phyloP scores from a whole-genome alignment of 2,797 vertebrate species.

The Cirrhinus molitorella region DNA sequence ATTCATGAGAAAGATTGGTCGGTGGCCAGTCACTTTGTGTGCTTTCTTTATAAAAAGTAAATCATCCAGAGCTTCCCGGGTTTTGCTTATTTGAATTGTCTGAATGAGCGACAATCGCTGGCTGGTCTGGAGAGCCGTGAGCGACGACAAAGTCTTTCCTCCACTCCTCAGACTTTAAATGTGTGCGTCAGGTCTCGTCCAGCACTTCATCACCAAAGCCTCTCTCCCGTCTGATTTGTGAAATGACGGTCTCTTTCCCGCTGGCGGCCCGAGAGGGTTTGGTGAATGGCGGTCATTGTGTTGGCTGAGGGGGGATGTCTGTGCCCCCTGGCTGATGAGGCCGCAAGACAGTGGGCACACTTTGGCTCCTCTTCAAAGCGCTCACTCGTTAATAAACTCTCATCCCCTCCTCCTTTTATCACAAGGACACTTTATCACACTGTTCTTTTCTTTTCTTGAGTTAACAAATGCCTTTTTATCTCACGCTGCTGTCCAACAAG shows the following conservation, averaged over 20 bases:
- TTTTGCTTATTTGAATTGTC: constrained; percentile 72
- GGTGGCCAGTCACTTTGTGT: constrained; percentile 77
- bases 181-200: constrained; percentile 59
- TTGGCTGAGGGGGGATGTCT: constrained; percentile 54
- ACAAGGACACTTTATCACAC: constrained; percentile 58
- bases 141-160: constrained; percentile 60
- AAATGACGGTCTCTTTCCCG: constrained; percentile 69
- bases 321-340: constrained; percentile 65
- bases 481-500: constrained; percentile 27
- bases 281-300: constrained; percentile 78
- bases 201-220: constrained; percentile 57
- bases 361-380: constrained; percentile 64
- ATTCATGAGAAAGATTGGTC: constrained; percentile 72
- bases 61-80: constrained; percentile 77
- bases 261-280: constrained; percentile 65
- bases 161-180: constrained; percentile 54
- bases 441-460: constrained; percentile 55
- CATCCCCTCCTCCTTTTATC: constrained; percentile 57
- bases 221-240: constrained; percentile 55
- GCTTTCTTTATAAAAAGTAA: constrained; percentile 82
- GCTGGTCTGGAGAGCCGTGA: constrained; percentile 62
- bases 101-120: constrained; percentile 74
- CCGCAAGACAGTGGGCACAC: constrained; percentile 52
- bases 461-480: constrained; percentile 53
- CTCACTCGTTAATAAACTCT: constrained; percentile 60